These are phyloP conservation scores for Galemys pyrenaicus DNA, from an alignment of 2,113 vertebrate species.

Conservation along the genomic window DNA sequence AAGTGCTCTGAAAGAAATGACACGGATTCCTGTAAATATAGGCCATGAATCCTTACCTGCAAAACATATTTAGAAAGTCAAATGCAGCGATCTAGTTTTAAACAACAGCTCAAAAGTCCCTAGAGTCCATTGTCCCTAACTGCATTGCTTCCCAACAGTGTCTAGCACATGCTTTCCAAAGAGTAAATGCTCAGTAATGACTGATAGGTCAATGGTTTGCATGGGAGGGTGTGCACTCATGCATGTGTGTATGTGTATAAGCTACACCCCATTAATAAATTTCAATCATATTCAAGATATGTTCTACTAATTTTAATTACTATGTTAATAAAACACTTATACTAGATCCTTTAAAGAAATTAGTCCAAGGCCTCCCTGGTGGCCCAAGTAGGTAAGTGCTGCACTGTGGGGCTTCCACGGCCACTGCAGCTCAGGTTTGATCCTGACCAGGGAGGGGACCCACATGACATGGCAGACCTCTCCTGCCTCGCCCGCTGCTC, in stretches of 20 bases:
- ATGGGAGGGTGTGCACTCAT: background rate
- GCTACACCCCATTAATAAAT: background rate
- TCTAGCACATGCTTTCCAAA: background rate
- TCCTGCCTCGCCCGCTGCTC: too few species aligned
- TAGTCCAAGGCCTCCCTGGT: too few species aligned
- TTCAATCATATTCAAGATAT: background rate
- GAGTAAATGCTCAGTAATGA: background rate
- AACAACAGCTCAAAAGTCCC: background rate
- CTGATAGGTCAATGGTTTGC: background rate
- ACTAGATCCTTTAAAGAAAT: too few species aligned
- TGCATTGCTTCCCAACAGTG: background rate
- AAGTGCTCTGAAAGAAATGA: background rate
- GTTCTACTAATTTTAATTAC: background rate
- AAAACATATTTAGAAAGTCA: constrained; percentile 29
- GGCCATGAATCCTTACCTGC: background rate
- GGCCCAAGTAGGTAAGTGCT: too few species aligned
- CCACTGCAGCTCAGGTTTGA: too few species aligned
- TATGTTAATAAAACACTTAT: background rate
- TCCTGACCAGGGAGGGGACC: too few species aligned
- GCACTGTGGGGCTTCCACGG: too few species aligned
- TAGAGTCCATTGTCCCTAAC: background rate
- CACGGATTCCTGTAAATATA: background rate
- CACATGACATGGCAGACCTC: too few species aligned
- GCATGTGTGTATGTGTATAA: background rate
- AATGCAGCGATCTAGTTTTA: background rate